Percentiles rank a stretch among this genome's conserved stretches.
phyloP scores from a whole-genome alignment of 1,140 invertebrate genomes.

The Drosophila murphyi region DNA sequence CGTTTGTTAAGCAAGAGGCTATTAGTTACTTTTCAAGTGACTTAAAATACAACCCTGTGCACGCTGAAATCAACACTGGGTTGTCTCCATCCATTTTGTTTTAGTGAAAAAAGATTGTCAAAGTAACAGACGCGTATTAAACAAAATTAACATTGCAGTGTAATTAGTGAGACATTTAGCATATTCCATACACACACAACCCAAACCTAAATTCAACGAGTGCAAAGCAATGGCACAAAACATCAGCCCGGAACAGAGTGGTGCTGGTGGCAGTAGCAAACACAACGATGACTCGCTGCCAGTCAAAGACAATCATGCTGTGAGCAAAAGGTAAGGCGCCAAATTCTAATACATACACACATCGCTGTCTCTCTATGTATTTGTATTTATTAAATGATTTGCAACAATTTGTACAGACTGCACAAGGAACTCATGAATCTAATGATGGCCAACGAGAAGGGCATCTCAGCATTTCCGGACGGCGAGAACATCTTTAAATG shows the following conservation, averaged over 20 bases:
- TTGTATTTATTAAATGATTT: constrained; percentile 18
- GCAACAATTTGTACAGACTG: constrained; percentile 86
- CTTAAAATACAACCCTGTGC: constrained; percentile 64
- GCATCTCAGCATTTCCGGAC: constrained; percentile 97
- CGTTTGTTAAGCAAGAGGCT: constrained; percentile 6
- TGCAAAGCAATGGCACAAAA: constrained; percentile 90
- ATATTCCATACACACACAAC: constrained; percentile 16
- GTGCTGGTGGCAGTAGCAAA: constrained; percentile 86
- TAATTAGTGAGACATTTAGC: constrained; percentile 48
- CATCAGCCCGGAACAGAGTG: constrained; percentile 90
- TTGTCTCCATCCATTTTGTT: constrained; percentile 79
- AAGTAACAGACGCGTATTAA: constrained; percentile 62
- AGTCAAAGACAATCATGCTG: constrained; percentile 93
- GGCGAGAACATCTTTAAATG: constrained; percentile 98
- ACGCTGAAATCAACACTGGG: constrained; percentile 61
- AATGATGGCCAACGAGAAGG: constrained; percentile 95
- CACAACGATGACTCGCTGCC: constrained; percentile 90
- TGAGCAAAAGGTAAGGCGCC: constrained; percentile 90
- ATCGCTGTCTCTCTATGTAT: not conserved
- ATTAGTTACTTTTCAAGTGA: constrained; percentile 34
- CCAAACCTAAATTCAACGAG: constrained; percentile 46
- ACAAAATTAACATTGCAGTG: constrained; percentile 65
- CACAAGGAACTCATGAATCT: constrained; percentile 93
- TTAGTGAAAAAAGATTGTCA: constrained; percentile 72
- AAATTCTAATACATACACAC: constrained; percentile 36